phyloP scores from a whole-genome alignment of 1,140 invertebrate species.

The Saccostrea echinata region DNA sequence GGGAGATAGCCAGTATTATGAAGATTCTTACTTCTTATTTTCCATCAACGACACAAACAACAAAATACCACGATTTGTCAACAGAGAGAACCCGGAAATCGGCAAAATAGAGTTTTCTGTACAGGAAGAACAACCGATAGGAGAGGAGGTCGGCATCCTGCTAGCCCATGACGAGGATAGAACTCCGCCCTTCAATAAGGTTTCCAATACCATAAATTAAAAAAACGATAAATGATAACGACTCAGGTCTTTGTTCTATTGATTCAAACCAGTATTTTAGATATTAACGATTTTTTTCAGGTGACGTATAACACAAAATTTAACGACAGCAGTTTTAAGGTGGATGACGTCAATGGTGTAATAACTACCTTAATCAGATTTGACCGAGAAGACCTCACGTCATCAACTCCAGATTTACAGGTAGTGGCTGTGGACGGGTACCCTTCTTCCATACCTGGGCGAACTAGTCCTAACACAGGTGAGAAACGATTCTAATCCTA shows the following conservation, averaged over 20 bases:
- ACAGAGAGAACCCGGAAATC: not conserved
- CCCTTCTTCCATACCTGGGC: not conserved
- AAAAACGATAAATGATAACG: too few species aligned
- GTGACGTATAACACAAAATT: not conserved
- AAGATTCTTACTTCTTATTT: not conserved
- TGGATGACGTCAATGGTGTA: not conserved
- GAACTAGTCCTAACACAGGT: slow-evolving; percentile 30
- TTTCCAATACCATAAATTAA: not conserved
- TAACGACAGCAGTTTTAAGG: not conserved
- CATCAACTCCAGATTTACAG: not conserved
- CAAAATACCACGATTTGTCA: not conserved
- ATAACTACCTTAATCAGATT: slow-evolving; percentile 14
- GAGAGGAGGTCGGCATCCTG: not conserved
- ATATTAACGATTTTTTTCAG: not conserved
- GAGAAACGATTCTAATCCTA: not conserved
- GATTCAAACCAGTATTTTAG: not conserved
- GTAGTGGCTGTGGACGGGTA: not conserved
- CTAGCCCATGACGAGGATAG: slow-evolving; percentile 26
- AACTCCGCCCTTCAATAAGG: slow-evolving; percentile 19
- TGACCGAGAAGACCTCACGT: not conserved
- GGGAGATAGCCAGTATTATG: not conserved
- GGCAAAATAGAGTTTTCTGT: slow-evolving; percentile 30
- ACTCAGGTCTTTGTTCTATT: not conserved
- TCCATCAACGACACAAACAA: slow-evolving; percentile 32
- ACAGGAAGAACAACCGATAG: not conserved